Conservation (phyloP, 64 coral and sea anemone genomes). For the Dendrophyllia cribrosa region DNA sequence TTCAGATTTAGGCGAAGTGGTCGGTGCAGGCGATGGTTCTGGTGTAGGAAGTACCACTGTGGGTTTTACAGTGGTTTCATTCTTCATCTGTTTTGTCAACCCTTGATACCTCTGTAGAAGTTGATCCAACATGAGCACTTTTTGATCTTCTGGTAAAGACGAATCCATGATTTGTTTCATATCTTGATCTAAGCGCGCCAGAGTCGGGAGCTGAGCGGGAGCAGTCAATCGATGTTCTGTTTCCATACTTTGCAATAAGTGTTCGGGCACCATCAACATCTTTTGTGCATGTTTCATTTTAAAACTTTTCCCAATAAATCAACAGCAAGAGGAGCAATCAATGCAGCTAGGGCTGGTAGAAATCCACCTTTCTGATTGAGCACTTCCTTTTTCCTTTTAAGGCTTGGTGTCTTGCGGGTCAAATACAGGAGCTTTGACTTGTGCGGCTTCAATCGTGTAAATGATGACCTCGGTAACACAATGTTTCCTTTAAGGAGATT, state of each 20-base stretch:
- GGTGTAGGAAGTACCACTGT: not conserved
- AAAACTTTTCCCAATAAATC: not conserved
- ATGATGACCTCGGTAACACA: constrained; percentile 6
- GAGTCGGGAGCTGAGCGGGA: not conserved
- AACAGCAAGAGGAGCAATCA: not conserved
- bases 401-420: constrained; percentile 5
- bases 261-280: not conserved
- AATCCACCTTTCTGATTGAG: constrained; percentile 22
- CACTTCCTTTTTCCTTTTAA: constrained; percentile 5
- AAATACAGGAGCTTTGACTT: constrained; percentile 37
- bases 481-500: constrained; percentile 37
- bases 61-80: not conserved
- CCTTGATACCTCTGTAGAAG: not conserved
- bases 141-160: not conserved
- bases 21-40: not conserved
- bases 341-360: not conserved
- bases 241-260: constrained; percentile 7
- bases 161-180: constrained; percentile 10
- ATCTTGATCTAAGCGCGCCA: not conserved
- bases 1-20: not conserved
- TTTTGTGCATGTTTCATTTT: constrained; percentile 29
- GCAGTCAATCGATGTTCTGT: constrained; percentile 8
- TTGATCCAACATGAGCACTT: not conserved
- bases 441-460: constrained; percentile 27
- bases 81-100: not conserved